Conservation (phyloP, 2,888 invertebrate genomes). For the Meandrusa payeni region DNA sequence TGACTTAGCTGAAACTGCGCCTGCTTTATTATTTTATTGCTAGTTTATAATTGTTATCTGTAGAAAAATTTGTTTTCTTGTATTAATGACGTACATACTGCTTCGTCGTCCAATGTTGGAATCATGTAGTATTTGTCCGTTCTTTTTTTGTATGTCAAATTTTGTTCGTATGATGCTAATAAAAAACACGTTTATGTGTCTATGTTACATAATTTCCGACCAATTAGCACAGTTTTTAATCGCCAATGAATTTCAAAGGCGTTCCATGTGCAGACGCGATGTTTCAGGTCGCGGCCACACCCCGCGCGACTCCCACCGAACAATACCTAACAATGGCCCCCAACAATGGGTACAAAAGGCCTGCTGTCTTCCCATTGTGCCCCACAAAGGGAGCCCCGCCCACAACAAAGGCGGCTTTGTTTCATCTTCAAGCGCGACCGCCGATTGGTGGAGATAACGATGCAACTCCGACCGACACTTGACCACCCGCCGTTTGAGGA, state of each 20-base stretch:
- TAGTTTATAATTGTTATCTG: too few relatives aligned
- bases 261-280: conserved; percentile 1
- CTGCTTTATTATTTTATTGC: too few relatives aligned
- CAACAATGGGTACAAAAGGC: conserved; percentile 66
- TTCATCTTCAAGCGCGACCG: conserved; percentile 54
- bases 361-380: conserved; percentile 73
- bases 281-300: conserved; percentile 3
- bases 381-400: conserved; percentile 67
- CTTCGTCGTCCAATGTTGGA: too few relatives aligned
- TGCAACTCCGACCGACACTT: conserved; percentile 31
- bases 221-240: too few relatives aligned
- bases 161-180: too few relatives aligned
- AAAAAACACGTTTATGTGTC: too few relatives aligned
- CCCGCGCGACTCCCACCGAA: conserved; percentile 34
- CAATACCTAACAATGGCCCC: conserved; percentile 53
- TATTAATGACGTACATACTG: too few relatives aligned
- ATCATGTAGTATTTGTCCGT: too few relatives aligned
- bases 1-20: too few relatives aligned
- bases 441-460: conserved; percentile 54
- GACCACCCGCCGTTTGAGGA: conserved; percentile 61
- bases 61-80: too few relatives aligned
- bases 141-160: too few relatives aligned
- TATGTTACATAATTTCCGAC: too few relatives aligned
- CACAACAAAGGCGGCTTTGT: conserved; percentile 67
- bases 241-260: conserved; percentile 17